Evolutionary conservation across 2,888 invertebrate species (phyloP), one percentile per base, ranked within the genome.

Genomic region (Poecilus cupreus): DNA sequence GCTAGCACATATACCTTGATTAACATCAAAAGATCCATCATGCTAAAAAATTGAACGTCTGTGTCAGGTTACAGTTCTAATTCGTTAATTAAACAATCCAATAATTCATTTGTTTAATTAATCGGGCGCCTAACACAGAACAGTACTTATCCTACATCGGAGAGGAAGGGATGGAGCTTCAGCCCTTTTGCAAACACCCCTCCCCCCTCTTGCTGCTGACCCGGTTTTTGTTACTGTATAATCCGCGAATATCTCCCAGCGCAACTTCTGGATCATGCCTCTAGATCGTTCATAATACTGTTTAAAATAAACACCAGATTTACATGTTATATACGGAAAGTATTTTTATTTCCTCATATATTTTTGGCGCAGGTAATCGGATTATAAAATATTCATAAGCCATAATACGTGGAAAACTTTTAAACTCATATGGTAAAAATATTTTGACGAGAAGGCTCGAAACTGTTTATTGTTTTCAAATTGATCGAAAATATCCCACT

Each of bases 21-120:
- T 72, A 72, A 72, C 72, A 46, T 72, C 46, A 72, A 46, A 72
- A 72, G 72, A 72, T 72, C 16, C 32, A 46, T 18, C 22, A 39
- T 32, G 3, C n/a, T 43, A 72, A 32, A 72, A 54, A 54, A 72
- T n/a, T n/a, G 11, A 22, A 46, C 24, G 22, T 11, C 22, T 22
- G 72, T 46, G 72, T 68, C 37, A 22, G 37, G n/a, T 26, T 22
- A 22, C 57, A 39, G 11, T 49, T 68, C 49, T 79, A 68, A 79
- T 68, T 68, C 70, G 49, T 32, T 79, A 70, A 70, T 79, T 68
- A 79, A 79, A 79, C 79, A 79, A 79, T 70, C 49, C 79, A 32
- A 79, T 79, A 79, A 70, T 70, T 79, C 79, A 79, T 79, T 79
- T 70, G 37, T 79, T 79, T 70, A 79, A 79, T 79, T 79, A 79